Percentiles rank a stretch among this genome's conserved stretches.
phyloP scores from a whole-genome alignment of 2,113 vertebrate species.

The Corythornis vintsioides region DNA sequence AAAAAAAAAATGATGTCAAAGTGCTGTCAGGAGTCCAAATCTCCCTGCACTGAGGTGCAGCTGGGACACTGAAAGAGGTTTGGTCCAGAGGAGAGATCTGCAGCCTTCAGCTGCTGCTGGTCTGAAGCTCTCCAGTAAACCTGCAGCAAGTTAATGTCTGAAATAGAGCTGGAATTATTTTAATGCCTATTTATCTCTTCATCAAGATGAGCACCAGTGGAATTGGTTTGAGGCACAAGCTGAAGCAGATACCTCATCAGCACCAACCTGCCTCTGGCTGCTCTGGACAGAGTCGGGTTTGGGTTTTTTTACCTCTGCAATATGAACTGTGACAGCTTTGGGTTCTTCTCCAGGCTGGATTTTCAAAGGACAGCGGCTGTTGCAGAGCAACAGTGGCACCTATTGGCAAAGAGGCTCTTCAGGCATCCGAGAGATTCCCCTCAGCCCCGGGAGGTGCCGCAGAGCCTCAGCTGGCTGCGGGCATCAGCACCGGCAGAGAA shows the following conservation, averaged over 20 bases:
- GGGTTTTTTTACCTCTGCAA: neutral
- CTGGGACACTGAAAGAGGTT: neutral
- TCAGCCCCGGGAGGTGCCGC: accelerated
- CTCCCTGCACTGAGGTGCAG: neutral
- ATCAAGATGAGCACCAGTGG: neutral
- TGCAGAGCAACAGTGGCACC: constrained; percentile 44
- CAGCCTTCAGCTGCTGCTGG: neutral
- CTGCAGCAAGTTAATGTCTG: neutral
- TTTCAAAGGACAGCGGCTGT: neutral
- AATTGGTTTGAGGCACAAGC: neutral
- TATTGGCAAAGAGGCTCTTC: neutral
- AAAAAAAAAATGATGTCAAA: neutral
- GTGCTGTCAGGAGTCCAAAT: neutral
- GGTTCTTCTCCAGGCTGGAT: neutral
- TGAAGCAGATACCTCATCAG: neutral
- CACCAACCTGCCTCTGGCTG: neutral
- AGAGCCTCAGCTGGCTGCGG: neutral
- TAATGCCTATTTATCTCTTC: neutral
- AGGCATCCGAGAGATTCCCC: neutral
- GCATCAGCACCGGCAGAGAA: neutral
- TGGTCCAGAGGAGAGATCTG: neutral
- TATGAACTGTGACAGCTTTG: neutral
- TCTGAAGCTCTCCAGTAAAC: neutral
- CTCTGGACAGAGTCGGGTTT: neutral
- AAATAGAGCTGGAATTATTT: neutral